Evolutionary conservation across 92 coral and sea anemone genomes (phyloP).

Genomic region (Paragorgia papillata): DNA sequence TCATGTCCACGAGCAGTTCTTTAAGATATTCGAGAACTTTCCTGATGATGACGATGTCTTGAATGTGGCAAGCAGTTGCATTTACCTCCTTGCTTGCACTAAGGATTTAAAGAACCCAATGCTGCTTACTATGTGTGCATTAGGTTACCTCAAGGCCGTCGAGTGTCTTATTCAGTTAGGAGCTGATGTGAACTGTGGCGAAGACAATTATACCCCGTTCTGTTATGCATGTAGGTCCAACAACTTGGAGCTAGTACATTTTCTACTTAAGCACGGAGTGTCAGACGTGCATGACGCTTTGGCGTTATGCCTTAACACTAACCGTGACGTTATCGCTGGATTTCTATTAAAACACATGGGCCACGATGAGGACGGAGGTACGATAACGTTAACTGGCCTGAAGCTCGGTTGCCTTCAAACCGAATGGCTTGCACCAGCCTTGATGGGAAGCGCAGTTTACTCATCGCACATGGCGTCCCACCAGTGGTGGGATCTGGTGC

Average conservation of each 20-base stretch:
- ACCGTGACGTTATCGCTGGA: conserved; percentile 72
- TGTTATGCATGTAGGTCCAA: conserved; percentile 81
- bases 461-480: conserved; percentile 47
- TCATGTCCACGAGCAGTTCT: conserved; percentile 79
- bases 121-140: conserved; percentile 85
- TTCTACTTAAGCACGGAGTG: conserved; percentile 78
- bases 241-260: conserved; percentile 79
- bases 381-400: conserved; percentile 84
- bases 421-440: conserved; percentile 85
- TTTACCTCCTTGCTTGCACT: conserved; percentile 79
- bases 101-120: conserved; percentile 73
- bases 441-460: conserved; percentile 67
- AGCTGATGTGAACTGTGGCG: conserved; percentile 90
- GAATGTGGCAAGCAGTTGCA: conserved; percentile 73
- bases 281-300: conserved; percentile 88
- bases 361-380: conserved; percentile 91
- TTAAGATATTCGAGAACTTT: conserved; percentile 69
- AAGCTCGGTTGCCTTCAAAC: conserved; percentile 80
- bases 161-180: conserved; percentile 79
- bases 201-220: conserved; percentile 82
- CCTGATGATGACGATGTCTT: conserved; percentile 53
- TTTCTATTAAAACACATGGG: conserved; percentile 87
- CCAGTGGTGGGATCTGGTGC: conserved; percentile 64
- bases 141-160: conserved; percentile 75
- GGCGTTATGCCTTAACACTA: conserved; percentile 78